Evolutionary conservation across 2,797 vertebrate genomes (phyloP).

Genomic region (Clarias pachynema): DNA sequence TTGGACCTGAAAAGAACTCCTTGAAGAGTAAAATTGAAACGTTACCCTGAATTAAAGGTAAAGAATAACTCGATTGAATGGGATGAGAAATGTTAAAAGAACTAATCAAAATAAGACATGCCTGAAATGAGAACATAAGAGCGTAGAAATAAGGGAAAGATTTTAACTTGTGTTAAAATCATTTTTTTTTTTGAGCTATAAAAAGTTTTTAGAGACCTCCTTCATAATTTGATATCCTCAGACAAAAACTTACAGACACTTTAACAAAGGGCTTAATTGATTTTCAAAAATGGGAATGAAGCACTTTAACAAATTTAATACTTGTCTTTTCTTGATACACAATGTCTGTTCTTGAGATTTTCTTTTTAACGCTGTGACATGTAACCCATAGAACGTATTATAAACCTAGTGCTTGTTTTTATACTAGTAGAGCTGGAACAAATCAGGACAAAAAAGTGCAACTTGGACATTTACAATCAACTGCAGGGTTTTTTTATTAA

Average conservation of each 20-base stretch:
- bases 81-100: background rate
- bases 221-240: background rate
- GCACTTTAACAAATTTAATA: background rate
- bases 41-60: background rate
- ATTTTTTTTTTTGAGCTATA: too few species aligned
- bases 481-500: background rate
- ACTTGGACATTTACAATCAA: background rate
- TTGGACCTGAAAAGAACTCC: background rate
- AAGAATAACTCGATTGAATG: background rate
- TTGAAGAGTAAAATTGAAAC: slow-evolving; percentile 5
- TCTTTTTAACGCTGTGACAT: background rate
- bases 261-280: background rate
- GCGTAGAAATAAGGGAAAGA: background rate
- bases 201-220: background rate
- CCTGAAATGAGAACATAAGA: too few species aligned
- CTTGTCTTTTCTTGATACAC: background rate
- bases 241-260: background rate
- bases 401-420: background rate
- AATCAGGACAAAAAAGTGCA: background rate
- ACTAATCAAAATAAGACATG: background rate
- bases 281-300: background rate
- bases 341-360: background rate
- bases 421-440: background rate
- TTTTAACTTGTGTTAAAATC: too few species aligned
- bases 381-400: background rate